Evolutionary conservation across 2,888 invertebrate species (phyloP), one percentile per base, ranked within the genome.

Genomic region (Diarsia rubi): DNA sequence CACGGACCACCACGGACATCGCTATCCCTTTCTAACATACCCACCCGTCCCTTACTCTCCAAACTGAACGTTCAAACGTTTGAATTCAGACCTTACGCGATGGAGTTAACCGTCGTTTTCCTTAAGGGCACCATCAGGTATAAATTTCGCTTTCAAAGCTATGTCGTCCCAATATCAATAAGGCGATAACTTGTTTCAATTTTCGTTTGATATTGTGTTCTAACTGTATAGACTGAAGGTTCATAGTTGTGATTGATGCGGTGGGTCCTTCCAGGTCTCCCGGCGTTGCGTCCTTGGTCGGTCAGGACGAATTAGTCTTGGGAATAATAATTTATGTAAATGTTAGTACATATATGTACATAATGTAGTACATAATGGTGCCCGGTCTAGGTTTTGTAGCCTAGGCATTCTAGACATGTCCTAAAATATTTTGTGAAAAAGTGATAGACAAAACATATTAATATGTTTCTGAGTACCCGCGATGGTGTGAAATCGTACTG

Each of bases 261-360:
- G 79, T 89, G 90, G 92, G 92, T 93, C 93, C 92, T 93, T 93
- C 91, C 91, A 95, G 93, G 93, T 93, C 92, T 93, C 91, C 90
- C 87, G 84, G 88, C 84, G 52, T 59, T 65, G 89, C 91, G 92
- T 95, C 96, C 96, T 96, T 96, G 95, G 93, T 90, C 94, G 93
- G 92, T 93, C 93, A 94, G 94, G 95, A 94, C 94, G 94, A 96
- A 96, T 96, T 96, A 95, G 95, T 94, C 93, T 92, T 90, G 93
- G 94, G 95, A 95, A 95, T 96, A 95, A 96, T 96, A 96, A 96
- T 95, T 96, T 95, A 96, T 96, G 95, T 94, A 95, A 95, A 96
- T 95, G 92, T 93, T 90, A 89, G 88, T 90, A 88, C 89, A 90
- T 90, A 87, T 88, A 90, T 87, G 89, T 90, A 91, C 87, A 89